Conservation (phyloP, 2,888 invertebrate genomes). For the Parascotia fuliginaria region DNA sequence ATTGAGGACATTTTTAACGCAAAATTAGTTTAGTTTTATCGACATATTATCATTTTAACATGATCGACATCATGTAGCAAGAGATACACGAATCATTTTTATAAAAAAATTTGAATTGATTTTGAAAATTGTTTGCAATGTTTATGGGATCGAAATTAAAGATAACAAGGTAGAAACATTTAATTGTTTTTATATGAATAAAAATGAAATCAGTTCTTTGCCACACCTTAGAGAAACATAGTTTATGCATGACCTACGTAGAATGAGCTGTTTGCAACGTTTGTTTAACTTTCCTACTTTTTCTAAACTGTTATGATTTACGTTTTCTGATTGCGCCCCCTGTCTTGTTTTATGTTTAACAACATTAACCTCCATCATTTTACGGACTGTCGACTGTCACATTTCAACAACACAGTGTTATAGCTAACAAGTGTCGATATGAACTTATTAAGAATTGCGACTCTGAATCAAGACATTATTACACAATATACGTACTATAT, state of each 20-base stretch:
- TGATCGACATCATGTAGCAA: slow-evolving; percentile 80
- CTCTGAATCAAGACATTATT: slow-evolving; percentile 40
- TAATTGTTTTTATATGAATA: slow-evolving; percentile 62
- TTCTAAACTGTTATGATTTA: slow-evolving; percentile 63
- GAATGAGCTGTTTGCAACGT: slow-evolving; percentile 65
- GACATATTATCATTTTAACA: slow-evolving; percentile 78
- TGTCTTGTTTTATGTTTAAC: slow-evolving; percentile 56
- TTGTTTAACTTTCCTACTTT: slow-evolving; percentile 55
- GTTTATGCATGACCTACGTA: slow-evolving; percentile 73
- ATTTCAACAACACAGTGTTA: slow-evolving; percentile 61
- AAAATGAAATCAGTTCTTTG: slow-evolving; percentile 83
- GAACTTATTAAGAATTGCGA: slow-evolving; percentile 72
- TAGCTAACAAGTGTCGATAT: slow-evolving; percentile 60
- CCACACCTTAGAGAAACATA: slow-evolving; percentile 85
- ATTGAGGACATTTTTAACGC: slow-evolving; percentile 86
- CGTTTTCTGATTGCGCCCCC: slow-evolving; percentile 50
- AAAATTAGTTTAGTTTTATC: slow-evolving; percentile 80
- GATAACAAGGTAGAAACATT: slow-evolving; percentile 73
- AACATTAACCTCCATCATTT: slow-evolving; percentile 74
- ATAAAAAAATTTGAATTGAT: slow-evolving; percentile 67
- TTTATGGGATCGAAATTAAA: slow-evolving; percentile 61
- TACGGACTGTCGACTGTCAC: slow-evolving; percentile 69
- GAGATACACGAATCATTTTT: slow-evolving; percentile 79
- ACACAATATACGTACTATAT: slow-evolving; percentile 32
- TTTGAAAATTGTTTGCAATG: slow-evolving; percentile 72